Conservation (phyloP, 2,888 invertebrate species). For the Epistrophe grossulariae region DNA sequence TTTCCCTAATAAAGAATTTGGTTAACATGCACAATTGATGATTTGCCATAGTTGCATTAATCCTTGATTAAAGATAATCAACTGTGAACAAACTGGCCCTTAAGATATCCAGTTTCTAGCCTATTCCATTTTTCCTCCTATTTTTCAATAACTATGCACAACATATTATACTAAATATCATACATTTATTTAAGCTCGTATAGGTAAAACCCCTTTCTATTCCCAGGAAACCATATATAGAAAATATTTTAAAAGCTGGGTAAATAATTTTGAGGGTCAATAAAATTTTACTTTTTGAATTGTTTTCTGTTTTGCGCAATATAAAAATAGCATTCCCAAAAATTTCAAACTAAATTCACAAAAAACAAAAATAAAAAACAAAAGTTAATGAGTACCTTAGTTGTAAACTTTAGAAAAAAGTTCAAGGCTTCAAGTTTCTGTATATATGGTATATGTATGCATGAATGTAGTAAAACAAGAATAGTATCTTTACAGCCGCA, state of each 20-base stretch:
- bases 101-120: too few species aligned
- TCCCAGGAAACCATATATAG: too few species aligned
- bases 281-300: neutral
- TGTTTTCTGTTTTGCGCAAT: neutral
- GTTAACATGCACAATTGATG: too few species aligned
- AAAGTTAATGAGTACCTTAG: constrained; percentile 7
- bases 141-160: too few species aligned
- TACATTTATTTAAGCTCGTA: too few species aligned
- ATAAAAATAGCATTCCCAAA: neutral
- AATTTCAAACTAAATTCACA: constrained; percentile 2
- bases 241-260: neutral
- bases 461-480: constrained; percentile 5
- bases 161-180: too few species aligned
- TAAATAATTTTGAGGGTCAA: constrained; percentile 3
- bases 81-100: too few species aligned
- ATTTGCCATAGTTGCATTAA: too few species aligned
- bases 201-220: too few species aligned
- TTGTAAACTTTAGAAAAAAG: constrained; percentile 7
- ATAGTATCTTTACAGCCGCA: neutral
- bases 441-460: neutral
- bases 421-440: constrained; percentile 14
- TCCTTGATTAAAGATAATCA: too few species aligned
- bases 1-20: too few species aligned
- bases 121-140: too few species aligned
- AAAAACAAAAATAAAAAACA: neutral